These are phyloP conservation scores for Theristicus caerulescens DNA, from an alignment of 2,113 vertebrate genomes.

Conservation along the genomic window DNA sequence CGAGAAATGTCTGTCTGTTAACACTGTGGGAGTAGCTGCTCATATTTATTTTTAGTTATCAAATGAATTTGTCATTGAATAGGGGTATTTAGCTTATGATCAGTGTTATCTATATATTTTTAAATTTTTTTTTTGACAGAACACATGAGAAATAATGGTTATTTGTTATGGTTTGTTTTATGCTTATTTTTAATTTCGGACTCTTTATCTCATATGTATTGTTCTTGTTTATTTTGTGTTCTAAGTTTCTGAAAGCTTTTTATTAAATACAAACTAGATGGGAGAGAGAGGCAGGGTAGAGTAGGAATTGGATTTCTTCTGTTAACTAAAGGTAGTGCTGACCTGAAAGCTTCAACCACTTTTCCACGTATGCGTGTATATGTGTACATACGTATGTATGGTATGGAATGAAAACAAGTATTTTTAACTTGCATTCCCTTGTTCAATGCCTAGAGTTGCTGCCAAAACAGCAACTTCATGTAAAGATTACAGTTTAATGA, in stretches of 20 bases:
- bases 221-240: background rate
- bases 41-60: background rate
- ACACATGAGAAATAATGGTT: background rate
- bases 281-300: background rate
- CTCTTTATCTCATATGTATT: background rate
- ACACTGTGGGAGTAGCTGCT: background rate
- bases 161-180: background rate
- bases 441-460: background rate
- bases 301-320: background rate
- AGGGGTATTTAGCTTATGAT: background rate
- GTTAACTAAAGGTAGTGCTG: background rate
- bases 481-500: background rate
- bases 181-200: background rate
- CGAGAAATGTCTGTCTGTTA: background rate
- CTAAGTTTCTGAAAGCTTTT: background rate
- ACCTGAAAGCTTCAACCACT: background rate
- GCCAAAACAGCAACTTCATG: background rate
- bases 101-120: background rate
- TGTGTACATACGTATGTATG: background rate
- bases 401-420: background rate
- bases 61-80: background rate
- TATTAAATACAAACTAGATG: background rate
- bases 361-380: background rate
- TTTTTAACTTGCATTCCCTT: background rate
- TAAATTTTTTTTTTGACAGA: background rate